A percentile compares a stretch with the other conserved stretches of the same genome.
Evolutionary conservation across 2,113 vertebrate genomes (phyloP).

Genomic region (Coptodon bakossiorum): DNA sequence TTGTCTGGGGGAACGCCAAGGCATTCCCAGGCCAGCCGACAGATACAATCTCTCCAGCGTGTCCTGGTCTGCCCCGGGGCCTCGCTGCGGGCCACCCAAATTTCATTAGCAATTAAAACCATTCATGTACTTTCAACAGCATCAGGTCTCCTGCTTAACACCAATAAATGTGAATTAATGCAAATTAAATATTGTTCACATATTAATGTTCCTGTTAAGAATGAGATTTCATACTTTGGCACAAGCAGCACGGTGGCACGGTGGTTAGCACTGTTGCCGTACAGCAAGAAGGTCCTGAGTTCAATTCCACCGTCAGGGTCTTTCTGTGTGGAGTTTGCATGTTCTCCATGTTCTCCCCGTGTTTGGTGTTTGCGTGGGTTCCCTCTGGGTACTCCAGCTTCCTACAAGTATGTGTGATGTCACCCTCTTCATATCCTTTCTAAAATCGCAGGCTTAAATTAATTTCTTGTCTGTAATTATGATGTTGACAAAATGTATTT

Average conservation of each 20-base stretch:
- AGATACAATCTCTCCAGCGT: not conserved
- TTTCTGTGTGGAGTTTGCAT: not conserved
- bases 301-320: not conserved
- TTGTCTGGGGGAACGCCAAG: not conserved
- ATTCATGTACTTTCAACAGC: not conserved
- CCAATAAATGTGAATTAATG: not conserved
- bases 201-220: not conserved
- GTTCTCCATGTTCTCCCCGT: not conserved
- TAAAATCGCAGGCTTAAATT: not conserved
- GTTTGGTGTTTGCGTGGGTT: not conserved
- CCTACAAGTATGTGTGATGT: not conserved
- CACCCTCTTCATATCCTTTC: not conserved
- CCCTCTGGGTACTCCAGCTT: not conserved
- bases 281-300: not conserved
- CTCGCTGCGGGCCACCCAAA: not conserved
- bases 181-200: not conserved
- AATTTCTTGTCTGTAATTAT: not conserved
- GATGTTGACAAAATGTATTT: not conserved
- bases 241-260: accelerated
- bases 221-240: not conserved
- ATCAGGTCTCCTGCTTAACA: not conserved
- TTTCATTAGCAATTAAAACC: not conserved
- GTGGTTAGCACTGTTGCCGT: not conserved
- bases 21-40: not conserved
- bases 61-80: not conserved